These are phyloP conservation scores for Ectobius pallidus DNA, from an alignment of 2,888 invertebrate species.

Conservation along the genomic window DNA sequence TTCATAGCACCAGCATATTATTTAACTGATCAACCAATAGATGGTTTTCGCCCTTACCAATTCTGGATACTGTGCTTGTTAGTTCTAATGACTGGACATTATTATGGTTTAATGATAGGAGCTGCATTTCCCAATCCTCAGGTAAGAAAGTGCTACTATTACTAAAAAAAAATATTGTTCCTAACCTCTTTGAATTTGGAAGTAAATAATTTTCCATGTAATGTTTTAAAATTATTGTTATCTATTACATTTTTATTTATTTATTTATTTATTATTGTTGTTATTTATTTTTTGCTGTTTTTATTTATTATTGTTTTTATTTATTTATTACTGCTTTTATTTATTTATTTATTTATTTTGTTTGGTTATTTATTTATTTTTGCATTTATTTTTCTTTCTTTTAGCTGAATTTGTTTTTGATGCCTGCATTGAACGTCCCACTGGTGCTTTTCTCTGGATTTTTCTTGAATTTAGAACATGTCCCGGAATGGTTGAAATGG, in stretches of 20 bases:
- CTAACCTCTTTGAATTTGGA: too few relatives aligned
- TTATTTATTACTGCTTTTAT: too few relatives aligned
- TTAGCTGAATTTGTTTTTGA: background rate
- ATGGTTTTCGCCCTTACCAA: conserved; percentile 56
- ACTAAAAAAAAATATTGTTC: too few relatives aligned
- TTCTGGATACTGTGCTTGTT: conserved; percentile 47
- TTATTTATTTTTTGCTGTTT: too few relatives aligned
- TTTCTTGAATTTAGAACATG: background rate
- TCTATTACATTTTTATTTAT: too few relatives aligned
- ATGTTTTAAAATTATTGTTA: too few relatives aligned
- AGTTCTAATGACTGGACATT: conserved; percentile 15
- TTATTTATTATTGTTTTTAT: too few relatives aligned
- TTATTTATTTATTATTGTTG: too few relatives aligned
- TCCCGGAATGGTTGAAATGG: conserved; percentile 56
- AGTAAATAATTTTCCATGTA: too few relatives aligned
- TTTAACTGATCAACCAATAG: conserved; percentile 60
- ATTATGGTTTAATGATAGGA: conserved; percentile 54
- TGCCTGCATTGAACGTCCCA: background rate
- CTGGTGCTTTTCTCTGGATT: background rate
- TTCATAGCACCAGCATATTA: conserved; percentile 60
- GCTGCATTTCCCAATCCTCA: conserved; percentile 56
- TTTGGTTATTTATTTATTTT: background rate
- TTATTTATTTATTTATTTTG: too few relatives aligned
- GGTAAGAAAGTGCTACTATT: too few relatives aligned
- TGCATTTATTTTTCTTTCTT: background rate